These are phyloP conservation scores for Pterocles gutturalis DNA, from an alignment of 2,113 vertebrate genomes.

Conservation along the genomic window DNA sequence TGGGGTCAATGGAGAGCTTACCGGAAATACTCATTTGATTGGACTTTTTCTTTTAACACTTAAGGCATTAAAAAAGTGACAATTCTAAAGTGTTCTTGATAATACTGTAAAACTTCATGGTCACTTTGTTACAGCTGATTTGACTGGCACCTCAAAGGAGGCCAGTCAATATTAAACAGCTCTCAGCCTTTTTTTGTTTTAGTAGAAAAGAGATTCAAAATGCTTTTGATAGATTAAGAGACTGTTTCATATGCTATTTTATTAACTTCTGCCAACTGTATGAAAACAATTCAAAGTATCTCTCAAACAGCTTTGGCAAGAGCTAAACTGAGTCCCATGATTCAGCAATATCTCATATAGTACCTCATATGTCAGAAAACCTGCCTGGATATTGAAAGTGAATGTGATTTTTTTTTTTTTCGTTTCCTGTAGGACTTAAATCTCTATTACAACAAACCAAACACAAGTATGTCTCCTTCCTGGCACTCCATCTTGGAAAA, in stretches of 20 bases:
- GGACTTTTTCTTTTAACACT: not conserved
- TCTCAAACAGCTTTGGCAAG: constrained; percentile 49
- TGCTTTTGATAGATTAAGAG: constrained; percentile 29
- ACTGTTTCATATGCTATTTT: constrained; percentile 55
- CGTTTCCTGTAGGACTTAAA: not conserved
- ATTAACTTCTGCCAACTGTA: constrained; percentile 51
- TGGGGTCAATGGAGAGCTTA: not conserved
- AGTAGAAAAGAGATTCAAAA: constrained; percentile 25
- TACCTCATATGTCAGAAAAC: constrained; percentile 42
- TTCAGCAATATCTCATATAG: constrained; percentile 40
- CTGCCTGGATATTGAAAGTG: constrained; percentile 23
- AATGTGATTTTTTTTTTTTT: not conserved
- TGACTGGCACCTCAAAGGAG: constrained; percentile 13
- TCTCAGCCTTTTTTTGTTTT: not conserved
- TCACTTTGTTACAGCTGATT: constrained; percentile 19
- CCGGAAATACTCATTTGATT: not conserved
- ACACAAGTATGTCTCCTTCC: not conserved
- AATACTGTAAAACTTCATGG: constrained; percentile 21
- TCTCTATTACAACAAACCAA: not conserved
- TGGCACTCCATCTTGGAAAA: not conserved
- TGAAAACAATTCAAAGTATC: constrained; percentile 66
- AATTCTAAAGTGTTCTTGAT: not conserved
- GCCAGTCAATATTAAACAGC: constrained; percentile 14
- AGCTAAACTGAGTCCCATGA: constrained; percentile 6
- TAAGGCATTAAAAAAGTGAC: not conserved